Base-by-base conservation (phyloP, 2,888 invertebrate genomes). In the Boloria euphrosyne region DNA sequence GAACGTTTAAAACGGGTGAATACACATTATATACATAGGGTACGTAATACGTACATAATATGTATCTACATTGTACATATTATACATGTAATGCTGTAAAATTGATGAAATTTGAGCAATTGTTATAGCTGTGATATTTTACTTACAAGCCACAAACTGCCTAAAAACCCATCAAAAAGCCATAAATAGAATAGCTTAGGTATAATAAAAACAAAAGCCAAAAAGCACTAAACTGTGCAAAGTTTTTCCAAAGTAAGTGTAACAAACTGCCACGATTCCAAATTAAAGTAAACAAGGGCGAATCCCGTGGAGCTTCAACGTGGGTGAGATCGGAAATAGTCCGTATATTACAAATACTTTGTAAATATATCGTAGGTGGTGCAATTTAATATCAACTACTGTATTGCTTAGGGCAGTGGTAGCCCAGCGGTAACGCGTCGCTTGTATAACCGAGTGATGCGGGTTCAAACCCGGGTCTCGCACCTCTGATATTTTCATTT, bases 211-310 rank as follows among this genome's bases (percentile, higher is more conserved):
- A 38, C 17, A 59, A 49, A 49, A 58, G 31, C 31, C n/a, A 13
- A 27, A 59, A 50, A 14, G 18, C 17, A 59, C 14, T 38, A n/a
- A 17, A 50, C 49, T 10, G 31, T 49, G 6, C 14, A 31, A 62
- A 54, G 17, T 50, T 57, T 14, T 51, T 16, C 18, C 27, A 46
- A 67, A 60, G 43, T 50, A 49, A 59, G 54, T 67, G 57, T 55
- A 68, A 55, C 59, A 46, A 59, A 68, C 62, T 58, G 50, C 62
- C 58, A 66, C 44, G 54, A 60, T 18, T 64, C 59, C 53, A 54
- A 71, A 71, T 71, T 66, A 68, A 69, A 68, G 67, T 71, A 69
- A 69, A 72, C 68, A 69, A 60, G 62, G 61, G 51, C 60, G 53
- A 55, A 66, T 51, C 61, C 66, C 49, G 62, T 18, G 16, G 65